These are phyloP conservation scores for Trissonchulus sp. DNA, from an alignment of 2,888 invertebrate genomes.

Conservation along the genomic window DNA sequence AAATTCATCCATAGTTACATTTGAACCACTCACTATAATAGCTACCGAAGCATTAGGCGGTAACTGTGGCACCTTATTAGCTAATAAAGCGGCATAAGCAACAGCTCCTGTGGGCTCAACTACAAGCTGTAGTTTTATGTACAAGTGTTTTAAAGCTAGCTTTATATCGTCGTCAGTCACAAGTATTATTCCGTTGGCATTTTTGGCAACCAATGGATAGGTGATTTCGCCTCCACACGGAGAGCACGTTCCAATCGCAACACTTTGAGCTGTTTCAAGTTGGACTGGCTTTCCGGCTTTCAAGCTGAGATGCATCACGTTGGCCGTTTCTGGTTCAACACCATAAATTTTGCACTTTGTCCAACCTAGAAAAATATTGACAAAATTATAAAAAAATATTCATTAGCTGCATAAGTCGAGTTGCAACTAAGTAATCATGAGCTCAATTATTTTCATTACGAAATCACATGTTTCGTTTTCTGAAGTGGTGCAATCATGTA, in stretches of 20 bases:
- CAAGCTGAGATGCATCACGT: slow-evolving; percentile 51
- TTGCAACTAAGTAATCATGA: too few relatives aligned
- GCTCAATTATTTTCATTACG: too few relatives aligned
- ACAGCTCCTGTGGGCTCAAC: slow-evolving; percentile 52
- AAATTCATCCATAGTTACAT: slow-evolving; percentile 46
- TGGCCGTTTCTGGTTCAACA: slow-evolving; percentile 50
- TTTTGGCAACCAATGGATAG: slow-evolving; percentile 30
- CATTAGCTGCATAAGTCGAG: too few relatives aligned
- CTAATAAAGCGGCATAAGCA: slow-evolving; percentile 46
- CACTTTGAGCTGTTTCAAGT: slow-evolving; percentile 43
- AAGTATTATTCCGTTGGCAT: slow-evolving; percentile 49
- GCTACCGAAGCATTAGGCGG: slow-evolving; percentile 47
- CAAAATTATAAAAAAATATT: too few relatives aligned
- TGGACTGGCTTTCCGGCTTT: slow-evolving; percentile 43
- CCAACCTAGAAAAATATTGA: slow-evolving; percentile 12
- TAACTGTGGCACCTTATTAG: slow-evolving; percentile 40
- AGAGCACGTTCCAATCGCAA: slow-evolving; percentile 50
- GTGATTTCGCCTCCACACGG: slow-evolving; percentile 48
- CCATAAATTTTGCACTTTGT: slow-evolving; percentile 45
- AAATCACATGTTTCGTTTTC: too few relatives aligned
- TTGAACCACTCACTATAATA: slow-evolving; percentile 48
- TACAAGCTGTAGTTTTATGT: slow-evolving; percentile 42
- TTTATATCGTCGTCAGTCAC: slow-evolving; percentile 49
- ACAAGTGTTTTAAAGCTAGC: background rate
- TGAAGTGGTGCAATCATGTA: too few relatives aligned